Evolutionary conservation across 2,888 invertebrate genomes (phyloP), one percentile per base, ranked within the genome.

Genomic region (Tetropium fuscum): DNA sequence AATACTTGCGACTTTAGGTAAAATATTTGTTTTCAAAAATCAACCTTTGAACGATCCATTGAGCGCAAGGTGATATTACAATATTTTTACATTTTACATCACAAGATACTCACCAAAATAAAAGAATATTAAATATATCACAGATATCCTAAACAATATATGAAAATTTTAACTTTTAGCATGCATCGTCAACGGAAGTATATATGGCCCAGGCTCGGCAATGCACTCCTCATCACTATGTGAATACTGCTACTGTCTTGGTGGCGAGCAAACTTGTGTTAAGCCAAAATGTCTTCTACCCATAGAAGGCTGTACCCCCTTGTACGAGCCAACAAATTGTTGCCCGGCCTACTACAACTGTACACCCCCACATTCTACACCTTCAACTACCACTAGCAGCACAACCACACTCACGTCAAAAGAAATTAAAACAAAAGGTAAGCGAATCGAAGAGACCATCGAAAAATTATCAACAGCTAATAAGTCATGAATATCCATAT

Each of bases 321-420:
- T 85, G 10, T 80, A 78, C 63, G 88, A 89, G 63, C 81, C 86
- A 6, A 87, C 88, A 58, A 87, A 85, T 69, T 95, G 94, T 81
- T 95, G 94, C 76, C 94, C 95, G 0, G 87, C 90, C 56, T 87
- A 90, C 60, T 94, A 94, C 82, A 89, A 92, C 78, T 94, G 90
- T 78, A 83, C 79, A 3, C 74, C 79, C 74, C 65, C 74, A 74
- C 30, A 34, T 18, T 3, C 16, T 18, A 45, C 40, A 22, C 10
- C 56, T 8, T 34, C 64, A 2, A 47, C 47, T n/a, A 60, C 58
- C 20, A 71, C 58, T 22, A 71, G 62, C 13, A 74, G 67, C 43
- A 72, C 74, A n/a, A 74, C 71, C 13, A 73, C 72, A 30, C 70
- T 10, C 1, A 25, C 4, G 27, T 40, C 51, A 8, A 51, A 27